A percentile compares a stretch with the other conserved stretches of the same genome.
Conservation (phyloP, 2,888 invertebrate species). For the Drosophila parthenogenetica region DNA sequence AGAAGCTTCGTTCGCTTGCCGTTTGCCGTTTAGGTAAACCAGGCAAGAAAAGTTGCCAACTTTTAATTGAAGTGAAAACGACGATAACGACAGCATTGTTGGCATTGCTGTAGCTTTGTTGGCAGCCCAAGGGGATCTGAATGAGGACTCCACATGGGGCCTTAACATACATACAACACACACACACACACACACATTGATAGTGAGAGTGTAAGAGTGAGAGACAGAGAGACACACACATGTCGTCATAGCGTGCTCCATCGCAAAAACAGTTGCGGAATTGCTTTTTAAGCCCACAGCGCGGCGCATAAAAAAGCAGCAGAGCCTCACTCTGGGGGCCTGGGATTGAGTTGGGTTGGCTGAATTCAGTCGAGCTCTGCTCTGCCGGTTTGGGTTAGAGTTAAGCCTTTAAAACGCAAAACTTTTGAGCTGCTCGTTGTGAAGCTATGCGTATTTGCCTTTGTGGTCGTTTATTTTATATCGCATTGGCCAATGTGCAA, state of each 20-base stretch:
- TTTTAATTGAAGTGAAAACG: constrained; percentile 84
- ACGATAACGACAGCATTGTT: constrained; percentile 82
- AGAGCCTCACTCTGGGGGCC: constrained; percentile 67
- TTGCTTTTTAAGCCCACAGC: constrained; percentile 80
- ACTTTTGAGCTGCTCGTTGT: constrained; percentile 77
- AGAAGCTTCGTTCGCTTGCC: constrained; percentile 19
- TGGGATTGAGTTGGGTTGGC: constrained; percentile 55
- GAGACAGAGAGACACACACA: constrained; percentile 27
- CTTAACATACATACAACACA: constrained; percentile 37
- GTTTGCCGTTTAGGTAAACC: constrained; percentile 72
- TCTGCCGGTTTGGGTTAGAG: constrained; percentile 42
- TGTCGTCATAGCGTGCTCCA: constrained; percentile 51
- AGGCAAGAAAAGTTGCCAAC: constrained; percentile 81
- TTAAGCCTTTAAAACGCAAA: constrained; percentile 78
- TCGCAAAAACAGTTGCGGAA: constrained; percentile 79
- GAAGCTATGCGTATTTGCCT: constrained; percentile 73
- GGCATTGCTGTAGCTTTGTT: constrained; percentile 67
- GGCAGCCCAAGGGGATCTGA: constrained; percentile 69
- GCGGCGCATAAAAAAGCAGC: constrained; percentile 70
- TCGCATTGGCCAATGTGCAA: constrained; percentile 18
- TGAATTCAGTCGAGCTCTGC: constrained; percentile 16
- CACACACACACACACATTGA: constrained; percentile 8
- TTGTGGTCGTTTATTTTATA: constrained; percentile 49
- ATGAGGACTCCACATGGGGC: constrained; percentile 59
- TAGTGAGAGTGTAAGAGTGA: constrained; percentile 1